phyloP scores from a whole-genome alignment of 2,888 invertebrate genomes.

The Tuta absoluta region DNA sequence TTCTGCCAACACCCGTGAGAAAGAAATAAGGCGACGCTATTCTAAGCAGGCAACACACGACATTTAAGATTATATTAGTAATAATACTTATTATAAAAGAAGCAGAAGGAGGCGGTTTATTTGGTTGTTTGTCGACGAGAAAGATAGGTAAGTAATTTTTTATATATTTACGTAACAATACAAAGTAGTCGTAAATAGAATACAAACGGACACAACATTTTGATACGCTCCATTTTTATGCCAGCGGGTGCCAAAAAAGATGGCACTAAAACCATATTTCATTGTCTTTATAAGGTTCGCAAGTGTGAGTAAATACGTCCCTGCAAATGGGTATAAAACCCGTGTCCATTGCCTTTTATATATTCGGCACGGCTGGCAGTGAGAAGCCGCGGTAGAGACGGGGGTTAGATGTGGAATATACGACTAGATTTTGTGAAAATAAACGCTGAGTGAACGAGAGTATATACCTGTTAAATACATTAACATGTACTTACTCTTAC shows the following conservation, averaged over 20 bases:
- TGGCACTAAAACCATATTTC: constrained; percentile 21
- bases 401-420: constrained; percentile 11
- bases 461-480: too few species aligned
- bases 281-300: constrained; percentile 20
- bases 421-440: too few species aligned
- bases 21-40: too few species aligned
- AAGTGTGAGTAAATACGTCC: constrained; percentile 19
- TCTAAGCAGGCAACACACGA: too few species aligned
- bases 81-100: too few species aligned
- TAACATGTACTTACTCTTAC: too few species aligned
- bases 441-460: neutral
- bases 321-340: constrained; percentile 16
- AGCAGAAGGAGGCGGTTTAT: too few species aligned
- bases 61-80: too few species aligned
- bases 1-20: too few species aligned
- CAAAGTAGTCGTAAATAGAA: neutral
- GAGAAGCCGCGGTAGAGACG: constrained; percentile 33
- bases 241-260: constrained; percentile 10
- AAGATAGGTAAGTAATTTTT: neutral
- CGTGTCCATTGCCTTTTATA: constrained; percentile 42
- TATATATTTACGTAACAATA: neutral
- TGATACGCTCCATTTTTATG: constrained; percentile 1
- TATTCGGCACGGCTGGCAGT: constrained; percentile 38
- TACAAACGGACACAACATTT: constrained; percentile 8
- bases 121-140: too few species aligned